Evolutionary conservation across 2,113 vertebrate genomes (phyloP).

Genomic region (Bombycilla garrulus): DNA sequence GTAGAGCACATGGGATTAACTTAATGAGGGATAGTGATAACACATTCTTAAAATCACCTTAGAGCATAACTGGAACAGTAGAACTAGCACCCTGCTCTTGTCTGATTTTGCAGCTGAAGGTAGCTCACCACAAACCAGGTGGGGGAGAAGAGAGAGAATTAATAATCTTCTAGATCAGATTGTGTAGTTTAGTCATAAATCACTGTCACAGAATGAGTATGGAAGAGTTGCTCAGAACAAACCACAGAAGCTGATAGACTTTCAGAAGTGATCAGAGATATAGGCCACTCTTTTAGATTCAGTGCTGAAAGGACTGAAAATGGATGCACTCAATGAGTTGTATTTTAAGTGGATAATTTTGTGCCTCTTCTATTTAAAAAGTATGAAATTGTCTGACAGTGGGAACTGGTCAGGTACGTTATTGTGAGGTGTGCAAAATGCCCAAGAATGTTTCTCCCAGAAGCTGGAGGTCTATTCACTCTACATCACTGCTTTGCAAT

Average conservation of each 20-base stretch:
- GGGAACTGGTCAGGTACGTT: not conserved
- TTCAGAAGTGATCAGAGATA: constrained; percentile 4
- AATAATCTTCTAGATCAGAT: constrained; percentile 29
- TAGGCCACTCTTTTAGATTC: not conserved
- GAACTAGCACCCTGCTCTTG: not conserved
- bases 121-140: not conserved
- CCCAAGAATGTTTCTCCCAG: not conserved
- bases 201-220: not conserved
- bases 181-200: constrained; percentile 23
- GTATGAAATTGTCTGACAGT: not conserved
- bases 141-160: not conserved
- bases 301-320: not conserved
- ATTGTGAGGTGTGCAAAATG: not conserved
- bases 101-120: not conserved
- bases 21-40: not conserved
- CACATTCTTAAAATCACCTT: not conserved
- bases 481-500: not conserved
- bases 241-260: not conserved
- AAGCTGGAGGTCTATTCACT: not conserved
- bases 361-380: not conserved
- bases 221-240: not conserved
- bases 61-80: not conserved
- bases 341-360: not conserved
- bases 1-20: not conserved
- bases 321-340: not conserved